Evolutionary conservation across 2,797 vertebrate genomes (phyloP).

Genomic region (Protonibea diacanthus): DNA sequence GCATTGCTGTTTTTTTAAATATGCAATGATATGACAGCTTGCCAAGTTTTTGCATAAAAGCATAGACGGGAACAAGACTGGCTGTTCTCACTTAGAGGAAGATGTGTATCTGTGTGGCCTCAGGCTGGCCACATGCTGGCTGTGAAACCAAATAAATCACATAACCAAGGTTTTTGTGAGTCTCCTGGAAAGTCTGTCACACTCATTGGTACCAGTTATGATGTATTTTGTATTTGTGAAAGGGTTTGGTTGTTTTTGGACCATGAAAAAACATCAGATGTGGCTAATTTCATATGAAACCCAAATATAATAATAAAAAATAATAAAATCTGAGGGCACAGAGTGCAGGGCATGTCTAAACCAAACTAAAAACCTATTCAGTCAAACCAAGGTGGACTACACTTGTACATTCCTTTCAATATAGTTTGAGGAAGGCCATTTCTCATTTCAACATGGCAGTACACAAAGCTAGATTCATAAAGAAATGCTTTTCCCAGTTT

Average conservation of each 20-base stretch:
- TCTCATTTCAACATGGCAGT: not conserved
- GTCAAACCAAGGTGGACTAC: not conserved
- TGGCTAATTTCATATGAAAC: not conserved
- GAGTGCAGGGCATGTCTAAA: not conserved
- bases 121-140: conserved; percentile 1
- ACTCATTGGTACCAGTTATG: conserved; percentile 14
- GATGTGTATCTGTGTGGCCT: not conserved
- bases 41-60: not conserved
- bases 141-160: conserved; percentile 10
- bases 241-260: conserved; percentile 11
- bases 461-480: not conserved
- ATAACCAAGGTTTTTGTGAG: not conserved
- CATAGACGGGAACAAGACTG: not conserved
- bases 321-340: not conserved
- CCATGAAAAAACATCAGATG: not conserved
- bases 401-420: no score
- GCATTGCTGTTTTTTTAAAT: not conserved
- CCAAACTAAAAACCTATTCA: not conserved
- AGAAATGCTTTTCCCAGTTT: not conserved
- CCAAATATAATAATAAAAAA: not conserved
- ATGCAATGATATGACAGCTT: not conserved
- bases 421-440: no score
- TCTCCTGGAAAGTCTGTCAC: not conserved
- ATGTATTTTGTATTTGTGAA: conserved; percentile 1
- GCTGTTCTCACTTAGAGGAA: not conserved